Evolutionary conservation across 2,113 vertebrate genomes (phyloP).

Genomic region (Protobothrops mucrosquamatus): DNA sequence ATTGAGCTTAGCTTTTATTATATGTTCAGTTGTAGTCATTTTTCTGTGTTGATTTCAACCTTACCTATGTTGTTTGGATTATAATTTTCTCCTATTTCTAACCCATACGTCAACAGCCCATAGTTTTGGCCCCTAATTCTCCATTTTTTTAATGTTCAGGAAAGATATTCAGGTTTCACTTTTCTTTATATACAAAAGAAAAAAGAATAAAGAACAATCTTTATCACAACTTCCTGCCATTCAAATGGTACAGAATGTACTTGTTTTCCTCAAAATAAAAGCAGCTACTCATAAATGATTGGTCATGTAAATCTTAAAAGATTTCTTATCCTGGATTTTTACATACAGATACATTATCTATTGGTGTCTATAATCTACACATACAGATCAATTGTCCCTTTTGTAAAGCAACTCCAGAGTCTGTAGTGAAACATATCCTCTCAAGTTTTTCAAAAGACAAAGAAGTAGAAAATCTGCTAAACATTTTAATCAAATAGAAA

Average conservation of each 20-base stretch:
- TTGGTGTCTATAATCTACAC: background rate
- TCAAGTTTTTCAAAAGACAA: background rate
- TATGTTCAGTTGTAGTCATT: conserved; percentile 5
- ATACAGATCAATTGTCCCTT: background rate
- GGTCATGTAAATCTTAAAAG: background rate
- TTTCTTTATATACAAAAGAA: conserved; percentile 1
- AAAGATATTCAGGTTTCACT: background rate
- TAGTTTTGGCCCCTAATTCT: background rate
- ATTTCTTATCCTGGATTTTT: background rate
- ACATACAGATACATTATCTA: background rate
- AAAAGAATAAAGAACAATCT: background rate
- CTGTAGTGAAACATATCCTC: background rate
- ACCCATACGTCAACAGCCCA: background rate
- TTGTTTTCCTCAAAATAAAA: background rate
- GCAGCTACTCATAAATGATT: background rate
- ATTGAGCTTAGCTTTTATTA: background rate
- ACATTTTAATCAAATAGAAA: background rate
- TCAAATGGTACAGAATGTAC: background rate
- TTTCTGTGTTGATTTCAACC: background rate
- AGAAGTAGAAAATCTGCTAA: background rate
- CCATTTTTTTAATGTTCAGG: background rate
- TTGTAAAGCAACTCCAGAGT: background rate
- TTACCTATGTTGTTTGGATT: background rate
- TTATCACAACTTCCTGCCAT: background rate
- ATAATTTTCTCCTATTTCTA: background rate